phyloP scores from a whole-genome alignment of 2,113 vertebrate species.

The Epinephelus moara region DNA sequence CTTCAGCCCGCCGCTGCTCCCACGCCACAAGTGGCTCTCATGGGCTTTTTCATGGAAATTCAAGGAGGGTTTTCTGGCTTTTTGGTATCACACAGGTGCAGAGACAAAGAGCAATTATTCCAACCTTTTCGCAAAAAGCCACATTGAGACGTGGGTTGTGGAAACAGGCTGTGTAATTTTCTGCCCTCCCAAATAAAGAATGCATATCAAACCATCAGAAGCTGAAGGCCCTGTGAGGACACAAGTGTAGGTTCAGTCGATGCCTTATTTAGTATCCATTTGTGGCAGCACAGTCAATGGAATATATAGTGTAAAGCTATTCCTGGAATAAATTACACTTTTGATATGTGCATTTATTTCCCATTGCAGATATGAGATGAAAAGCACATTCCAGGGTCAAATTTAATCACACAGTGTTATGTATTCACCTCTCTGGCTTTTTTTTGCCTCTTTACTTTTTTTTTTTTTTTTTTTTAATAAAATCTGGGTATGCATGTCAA shows the following conservation, averaged over 20 bases:
- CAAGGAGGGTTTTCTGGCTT: constrained; percentile 70
- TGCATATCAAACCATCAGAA: constrained; percentile 35
- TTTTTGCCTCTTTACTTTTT: background rate
- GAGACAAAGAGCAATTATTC: constrained; percentile 74
- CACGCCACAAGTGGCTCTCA: constrained; percentile 70
- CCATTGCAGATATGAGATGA: background rate
- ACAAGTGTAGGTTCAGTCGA: constrained; percentile 6
- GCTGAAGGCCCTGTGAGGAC: background rate
- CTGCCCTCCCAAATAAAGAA: constrained; percentile 55
- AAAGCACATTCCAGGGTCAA: background rate
- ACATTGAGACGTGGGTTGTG: constrained; percentile 57
- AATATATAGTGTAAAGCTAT: background rate
- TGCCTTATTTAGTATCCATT: constrained; percentile 40
- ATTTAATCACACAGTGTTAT: background rate
- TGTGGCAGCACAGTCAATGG: background rate
- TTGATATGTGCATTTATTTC: background rate
- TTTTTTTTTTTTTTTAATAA: too few relatives aligned
- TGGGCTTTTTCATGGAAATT: constrained; percentile 71
- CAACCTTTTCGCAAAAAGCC: constrained; percentile 63
- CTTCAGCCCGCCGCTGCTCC: constrained; percentile 66
- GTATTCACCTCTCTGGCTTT: background rate
- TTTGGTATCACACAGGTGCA: constrained; percentile 70
- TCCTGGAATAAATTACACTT: background rate
- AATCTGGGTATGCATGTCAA: background rate
- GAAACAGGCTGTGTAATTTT: constrained; percentile 54